Base-by-base conservation (phyloP, 2,113 vertebrate species). In the Oncorhynchus kisutch region DNA sequence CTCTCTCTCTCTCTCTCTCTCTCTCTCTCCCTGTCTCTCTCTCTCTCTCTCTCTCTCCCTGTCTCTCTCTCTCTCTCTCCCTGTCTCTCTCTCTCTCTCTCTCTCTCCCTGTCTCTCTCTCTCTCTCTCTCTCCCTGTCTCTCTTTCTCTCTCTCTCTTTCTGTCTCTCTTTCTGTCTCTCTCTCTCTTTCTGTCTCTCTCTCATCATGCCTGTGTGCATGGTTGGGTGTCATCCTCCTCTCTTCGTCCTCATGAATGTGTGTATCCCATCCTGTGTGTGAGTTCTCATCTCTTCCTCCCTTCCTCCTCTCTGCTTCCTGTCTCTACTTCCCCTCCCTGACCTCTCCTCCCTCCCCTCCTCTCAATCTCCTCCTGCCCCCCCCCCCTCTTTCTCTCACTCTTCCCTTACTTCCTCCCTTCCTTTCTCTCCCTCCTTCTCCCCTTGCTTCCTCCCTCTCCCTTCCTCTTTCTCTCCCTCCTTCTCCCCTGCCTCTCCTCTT, bases 231-330 rank as follows among this genome's bases (percentile, higher is more conserved):
- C 57, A 60, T n/a, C 16, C 5, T 6, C 4, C 2, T 60, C 16
- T 60, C 57, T 7, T 22, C 57, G 11, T n/a, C 11, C 57, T 20
- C 57, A 60, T 82, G 65, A 24, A 74, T 29, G 64, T 74, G 54
- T 34, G 7, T 20, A 57, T 59, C 7, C 18, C 11, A 8, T 74
- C 29, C 59, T 45, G 45, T 65, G 34, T 34, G 34, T 34, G 34
- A 6, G 31, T 34, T 88, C 88, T 88, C 85, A 82, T 88, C 85
- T 84, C 71, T 81, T 90, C 86, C 82, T 75, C 76, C 77, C 77
- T 78, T 83, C 75, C 75, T 86, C 14, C 68, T 65, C 78, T 78
- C 76, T 76, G 48, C 81, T 85, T 88, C 90, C 90, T 81, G 70
- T 65, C 80, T 80, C 62, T 73, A 62, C 86, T 89, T 91, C 87